Percentiles rank a stretch among this genome's conserved stretches.
These are phyloP conservation scores for Diploscapter pachys DNA, from an alignment of 1,140 invertebrate genomes.

Conservation along the genomic window DNA sequence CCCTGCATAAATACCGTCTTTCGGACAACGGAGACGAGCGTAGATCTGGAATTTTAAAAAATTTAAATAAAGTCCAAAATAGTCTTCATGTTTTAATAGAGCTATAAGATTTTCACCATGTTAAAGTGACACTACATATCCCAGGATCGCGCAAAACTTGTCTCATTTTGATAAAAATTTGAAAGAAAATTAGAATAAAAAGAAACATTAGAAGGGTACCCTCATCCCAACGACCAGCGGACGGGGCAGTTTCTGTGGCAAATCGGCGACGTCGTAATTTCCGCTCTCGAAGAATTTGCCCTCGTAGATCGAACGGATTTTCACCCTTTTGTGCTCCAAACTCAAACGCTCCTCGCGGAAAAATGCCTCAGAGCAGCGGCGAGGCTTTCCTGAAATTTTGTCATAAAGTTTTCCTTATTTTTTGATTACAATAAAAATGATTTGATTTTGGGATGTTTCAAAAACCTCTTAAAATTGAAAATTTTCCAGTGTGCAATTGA, in stretches of 20 bases:
- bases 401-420: too few relatives aligned
- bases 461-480: background rate
- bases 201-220: background rate
- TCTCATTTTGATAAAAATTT: too few relatives aligned
- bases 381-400: conserved; percentile 69
- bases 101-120: too few relatives aligned
- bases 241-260: conserved; percentile 90
- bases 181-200: too few relatives aligned
- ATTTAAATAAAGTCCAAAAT: background rate
- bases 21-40: conserved; percentile 76
- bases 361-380: conserved; percentile 78
- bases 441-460: background rate
- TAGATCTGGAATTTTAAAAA: conserved; percentile 70
- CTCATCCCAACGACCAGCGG: conserved; percentile 83
- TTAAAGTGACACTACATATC: too few relatives aligned
- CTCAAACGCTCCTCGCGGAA: conserved; percentile 88
- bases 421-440: background rate
- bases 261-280: conserved; percentile 65
- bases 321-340: conserved; percentile 80
- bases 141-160: too few relatives aligned
- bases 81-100: too few relatives aligned
- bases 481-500: background rate
- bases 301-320: conserved; percentile 88
- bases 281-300: conserved; percentile 59
- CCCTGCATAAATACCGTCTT: conserved; percentile 93